Percentiles rank a stretch among this genome's conserved stretches.
Evolutionary conservation across 30 jellyfish, hydroid and myxozoan species (phyloP).

Genomic region (Hydractinia echinata): DNA sequence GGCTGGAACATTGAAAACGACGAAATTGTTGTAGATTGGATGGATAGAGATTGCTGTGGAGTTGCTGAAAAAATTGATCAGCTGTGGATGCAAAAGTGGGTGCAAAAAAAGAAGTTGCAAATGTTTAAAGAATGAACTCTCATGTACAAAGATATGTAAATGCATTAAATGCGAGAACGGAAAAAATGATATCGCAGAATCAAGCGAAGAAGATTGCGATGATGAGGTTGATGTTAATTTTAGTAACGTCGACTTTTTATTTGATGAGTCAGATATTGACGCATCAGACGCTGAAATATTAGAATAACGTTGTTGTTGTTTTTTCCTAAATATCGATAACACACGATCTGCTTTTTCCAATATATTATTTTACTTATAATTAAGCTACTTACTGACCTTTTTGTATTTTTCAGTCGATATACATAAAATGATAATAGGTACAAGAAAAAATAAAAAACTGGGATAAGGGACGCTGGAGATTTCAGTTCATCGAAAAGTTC

Average conservation of each 20-base stretch:
- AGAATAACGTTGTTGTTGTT: not conserved
- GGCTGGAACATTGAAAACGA: conserved; percentile 53
- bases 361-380: not conserved
- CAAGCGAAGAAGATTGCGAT: not conserved
- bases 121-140: conserved; percentile 30
- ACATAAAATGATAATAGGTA: not conserved
- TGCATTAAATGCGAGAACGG: conserved; percentile 42
- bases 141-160: conserved; percentile 44
- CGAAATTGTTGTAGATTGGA: conserved; percentile 47
- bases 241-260: not conserved
- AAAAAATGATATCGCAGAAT: not conserved
- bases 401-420: not conserved
- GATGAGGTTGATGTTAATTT: not conserved
- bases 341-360: not conserved
- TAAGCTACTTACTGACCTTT: not conserved
- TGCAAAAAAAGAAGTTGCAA: conserved; percentile 52
- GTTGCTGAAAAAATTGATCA: not conserved
- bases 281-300: not conserved
- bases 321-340: not conserved
- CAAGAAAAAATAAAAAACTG: not conserved
- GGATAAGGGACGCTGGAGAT: not conserved
- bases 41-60: conserved; percentile 4
- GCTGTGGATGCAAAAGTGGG: conserved; percentile 39
- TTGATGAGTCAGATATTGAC: not conserved
- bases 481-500: not conserved